Base-by-base conservation (phyloP, 2,888 invertebrate species). In the Muscina levida region DNA sequence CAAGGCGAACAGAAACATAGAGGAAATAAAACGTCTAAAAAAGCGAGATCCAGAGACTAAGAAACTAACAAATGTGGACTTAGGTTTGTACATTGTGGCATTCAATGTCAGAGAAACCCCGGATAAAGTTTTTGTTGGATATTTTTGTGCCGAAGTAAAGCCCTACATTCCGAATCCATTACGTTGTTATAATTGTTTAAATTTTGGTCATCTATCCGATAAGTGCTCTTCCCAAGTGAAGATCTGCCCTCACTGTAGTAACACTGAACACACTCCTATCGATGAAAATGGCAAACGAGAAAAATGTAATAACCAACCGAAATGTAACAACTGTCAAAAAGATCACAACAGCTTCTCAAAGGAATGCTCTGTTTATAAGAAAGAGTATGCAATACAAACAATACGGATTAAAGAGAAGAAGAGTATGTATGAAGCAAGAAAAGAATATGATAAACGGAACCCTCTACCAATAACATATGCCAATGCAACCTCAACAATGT, bases 291-390 rank as follows among this genome's bases (percentile, higher is more conserved):
- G 67, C 4, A 17, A 24, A 42, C 57, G 59, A 1, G 48, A 57
- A 67, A 77, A 72, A 48, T 72, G 72, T 15, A 19, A 67, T 1
- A 57, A 19, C 39, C 39, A 26, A 5, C 46, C 77, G 44, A 72
- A 77, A 26, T 72, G 72, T 44, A 51, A 11, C 1, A 72, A 51
- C 17, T 72, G 77, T 19, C 72, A 77, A 77, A 56, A 76, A 44
- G 19, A 65, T 15, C 53, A 65, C 19, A 72, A 72, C 31, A 74
- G 66, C 3, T 67, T 74, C 0, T 74, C 57, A 1, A 67, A 39
- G 2, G 6, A 56, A 46, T 67, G 73, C 13, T 0, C 0, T 17
- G 8, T 67, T 0, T 74, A 37, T 44, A 74, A 67, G 46, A 67
- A 57, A 57, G 48, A 66, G 44, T 48, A 46, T 53, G 56, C 13